Percentiles rank a stretch among this genome's conserved stretches.
Evolutionary conservation across 2,113 vertebrate genomes (phyloP).

Genomic region (Neotragus pygmaeus): DNA sequence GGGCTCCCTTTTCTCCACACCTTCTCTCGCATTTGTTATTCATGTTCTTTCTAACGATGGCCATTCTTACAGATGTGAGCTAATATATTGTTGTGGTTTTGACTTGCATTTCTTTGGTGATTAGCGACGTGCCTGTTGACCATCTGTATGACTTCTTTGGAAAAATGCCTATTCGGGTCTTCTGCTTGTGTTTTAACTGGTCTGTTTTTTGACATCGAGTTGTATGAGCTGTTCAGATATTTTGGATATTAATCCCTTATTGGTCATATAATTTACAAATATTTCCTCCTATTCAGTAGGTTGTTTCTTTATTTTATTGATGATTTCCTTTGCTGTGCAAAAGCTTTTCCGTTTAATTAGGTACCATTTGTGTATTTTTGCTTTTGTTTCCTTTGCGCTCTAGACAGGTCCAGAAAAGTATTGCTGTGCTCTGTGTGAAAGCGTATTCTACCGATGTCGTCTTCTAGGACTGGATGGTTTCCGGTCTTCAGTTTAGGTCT

Average conservation of each 20-base stretch:
- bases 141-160: not conserved
- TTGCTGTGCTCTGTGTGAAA: not conserved
- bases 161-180: not conserved
- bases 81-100: not conserved
- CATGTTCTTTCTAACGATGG: not conserved
- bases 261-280: not conserved
- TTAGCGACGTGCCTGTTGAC: not conserved
- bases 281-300: not conserved
- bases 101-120: not conserved
- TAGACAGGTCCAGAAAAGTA: not conserved
- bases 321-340: not conserved
- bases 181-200: not conserved
- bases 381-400: not conserved
- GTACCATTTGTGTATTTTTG: not conserved
- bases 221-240: not conserved
- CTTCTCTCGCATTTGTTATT: not conserved
- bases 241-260: not conserved
- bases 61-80: not conserved
- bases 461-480: not conserved
- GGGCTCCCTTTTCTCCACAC: not conserved
- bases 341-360: not conserved
- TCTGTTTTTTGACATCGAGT: not conserved
- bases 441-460: not conserved
- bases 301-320: not conserved
- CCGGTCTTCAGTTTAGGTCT: not conserved